Evolutionary conservation across 2,797 vertebrate genomes (phyloP).

Genomic region (Anguilla anguilla): DNA sequence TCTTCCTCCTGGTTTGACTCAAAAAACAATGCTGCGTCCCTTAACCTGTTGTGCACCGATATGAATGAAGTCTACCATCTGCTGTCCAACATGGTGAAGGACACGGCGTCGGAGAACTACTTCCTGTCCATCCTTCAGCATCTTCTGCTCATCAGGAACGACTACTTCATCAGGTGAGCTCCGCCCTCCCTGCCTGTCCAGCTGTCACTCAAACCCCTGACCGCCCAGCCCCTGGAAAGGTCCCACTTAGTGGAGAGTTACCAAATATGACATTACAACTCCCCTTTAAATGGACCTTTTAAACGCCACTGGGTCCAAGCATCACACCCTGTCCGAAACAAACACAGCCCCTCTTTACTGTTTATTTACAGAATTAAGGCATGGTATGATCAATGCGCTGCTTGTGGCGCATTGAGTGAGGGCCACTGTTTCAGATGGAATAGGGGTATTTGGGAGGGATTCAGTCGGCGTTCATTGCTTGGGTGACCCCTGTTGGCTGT

Average conservation of each 20-base stretch:
- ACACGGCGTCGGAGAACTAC: slow-evolving; percentile 88
- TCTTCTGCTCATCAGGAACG: slow-evolving; percentile 92
- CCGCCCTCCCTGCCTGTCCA: neutral
- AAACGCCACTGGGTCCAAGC: neutral
- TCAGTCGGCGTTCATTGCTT: no score
- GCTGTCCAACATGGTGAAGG: slow-evolving; percentile 94
- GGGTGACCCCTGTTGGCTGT: no score
- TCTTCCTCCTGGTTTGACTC: neutral
- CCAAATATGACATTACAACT: neutral
- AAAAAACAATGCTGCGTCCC: slow-evolving; percentile 6
- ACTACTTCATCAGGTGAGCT: slow-evolving; percentile 93
- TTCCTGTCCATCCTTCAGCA: slow-evolving; percentile 96
- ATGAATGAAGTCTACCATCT: slow-evolving; percentile 94
- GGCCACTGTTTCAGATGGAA: no score
- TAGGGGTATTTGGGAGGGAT: no score
- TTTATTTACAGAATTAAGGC: neutral
- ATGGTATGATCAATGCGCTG: neutral
- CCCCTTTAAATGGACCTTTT: neutral
- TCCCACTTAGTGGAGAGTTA: neutral
- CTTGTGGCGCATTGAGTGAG: no score
- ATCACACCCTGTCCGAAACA: neutral
- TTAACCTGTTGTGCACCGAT: slow-evolving; percentile 75
- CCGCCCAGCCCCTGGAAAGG: neutral
- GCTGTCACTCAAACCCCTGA: neutral
- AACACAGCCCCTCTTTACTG: neutral